These are phyloP conservation scores for Microctonus aethiopoides DNA, from an alignment of 2,888 invertebrate species.

Conservation along the genomic window DNA sequence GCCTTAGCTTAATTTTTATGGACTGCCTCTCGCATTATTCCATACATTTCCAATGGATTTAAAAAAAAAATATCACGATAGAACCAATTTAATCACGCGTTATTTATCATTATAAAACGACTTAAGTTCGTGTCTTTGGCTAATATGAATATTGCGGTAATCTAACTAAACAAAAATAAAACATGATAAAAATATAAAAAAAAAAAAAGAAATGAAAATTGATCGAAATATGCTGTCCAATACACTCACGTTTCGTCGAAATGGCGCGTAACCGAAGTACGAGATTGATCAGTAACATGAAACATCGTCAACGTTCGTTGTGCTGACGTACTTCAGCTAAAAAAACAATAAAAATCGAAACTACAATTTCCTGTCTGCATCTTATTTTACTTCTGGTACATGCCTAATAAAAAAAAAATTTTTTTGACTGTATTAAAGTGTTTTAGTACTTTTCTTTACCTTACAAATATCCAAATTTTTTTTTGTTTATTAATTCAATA, in stretches of 20 bases:
- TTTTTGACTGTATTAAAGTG: conserved; percentile 40
- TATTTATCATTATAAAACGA: background rate
- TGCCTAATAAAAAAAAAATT: conserved; percentile 64
- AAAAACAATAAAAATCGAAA: conserved; percentile 47
- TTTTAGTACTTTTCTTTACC: background rate
- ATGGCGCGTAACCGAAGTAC: conserved; percentile 53
- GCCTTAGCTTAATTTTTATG: conserved; percentile 51
- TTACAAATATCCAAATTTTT: background rate
- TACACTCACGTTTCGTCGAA: conserved; percentile 52
- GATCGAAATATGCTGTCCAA: conserved; percentile 34
- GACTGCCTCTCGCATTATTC: background rate
- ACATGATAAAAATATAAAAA: too few species aligned
- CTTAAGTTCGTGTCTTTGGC: conserved; percentile 33
- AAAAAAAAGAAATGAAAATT: too few species aligned
- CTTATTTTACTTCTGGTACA: conserved; percentile 63
- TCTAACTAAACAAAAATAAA: conserved; percentile 12
- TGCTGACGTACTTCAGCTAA: conserved; percentile 50
- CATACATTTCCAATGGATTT: background rate
- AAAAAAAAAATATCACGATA: conserved; percentile 4
- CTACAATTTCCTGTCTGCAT: conserved; percentile 56
- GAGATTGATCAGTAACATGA: conserved; percentile 45
- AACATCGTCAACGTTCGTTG: conserved; percentile 42
- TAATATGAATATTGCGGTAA: conserved; percentile 18
- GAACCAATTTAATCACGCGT: conserved; percentile 23
- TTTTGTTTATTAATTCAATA: background rate